A percentile compares a stretch with the other conserved stretches of the same genome.
Evolutionary conservation across 2,113 vertebrate species (phyloP).

Genomic region (Oostethus manadensis): DNA sequence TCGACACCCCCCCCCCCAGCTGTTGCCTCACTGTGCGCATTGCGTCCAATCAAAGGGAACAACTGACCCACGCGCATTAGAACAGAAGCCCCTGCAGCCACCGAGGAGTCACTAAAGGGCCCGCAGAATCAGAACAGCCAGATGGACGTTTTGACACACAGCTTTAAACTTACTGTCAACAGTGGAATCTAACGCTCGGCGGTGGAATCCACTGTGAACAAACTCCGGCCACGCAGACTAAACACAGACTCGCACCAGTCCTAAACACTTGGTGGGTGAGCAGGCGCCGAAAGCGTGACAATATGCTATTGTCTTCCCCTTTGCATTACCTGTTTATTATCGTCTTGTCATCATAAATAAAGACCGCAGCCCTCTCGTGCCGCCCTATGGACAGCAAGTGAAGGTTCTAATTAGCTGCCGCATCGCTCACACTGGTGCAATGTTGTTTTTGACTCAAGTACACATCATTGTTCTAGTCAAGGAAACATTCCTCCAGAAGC

Average conservation of each 20-base stretch:
- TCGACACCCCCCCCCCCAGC: conserved; percentile 7
- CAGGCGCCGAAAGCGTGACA: conserved; percentile 57
- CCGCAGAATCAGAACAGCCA: conserved; percentile 67
- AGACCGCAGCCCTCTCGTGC: background rate
- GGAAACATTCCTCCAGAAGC: conserved; percentile 34
- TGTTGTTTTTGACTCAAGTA: conserved; percentile 12
- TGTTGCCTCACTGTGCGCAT: conserved; percentile 1
- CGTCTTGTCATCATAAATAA: background rate
- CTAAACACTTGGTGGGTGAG: conserved; percentile 53
- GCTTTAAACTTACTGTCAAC: conserved; percentile 72
- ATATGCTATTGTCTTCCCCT: conserved; percentile 48
- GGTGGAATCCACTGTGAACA: conserved; percentile 70
- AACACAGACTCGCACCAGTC: conserved; percentile 66
- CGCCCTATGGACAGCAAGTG: background rate
- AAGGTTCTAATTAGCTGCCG: conserved; percentile 21
- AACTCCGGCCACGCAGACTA: conserved; percentile 70
- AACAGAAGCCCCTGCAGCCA: conserved; percentile 46
- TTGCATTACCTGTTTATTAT: background rate
- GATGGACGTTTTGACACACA: conserved; percentile 68
- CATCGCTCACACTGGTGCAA: conserved; percentile 20
- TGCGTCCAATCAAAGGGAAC: conserved; percentile 23
- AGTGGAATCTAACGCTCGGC: conserved; percentile 71
- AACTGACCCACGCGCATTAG: conserved; percentile 37
- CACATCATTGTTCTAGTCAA: conserved; percentile 33
- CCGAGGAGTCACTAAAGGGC: conserved; percentile 54